These are phyloP conservation scores for Drosophila auraria DNA, from an alignment of 1,140 invertebrate genomes.

Conservation along the genomic window DNA sequence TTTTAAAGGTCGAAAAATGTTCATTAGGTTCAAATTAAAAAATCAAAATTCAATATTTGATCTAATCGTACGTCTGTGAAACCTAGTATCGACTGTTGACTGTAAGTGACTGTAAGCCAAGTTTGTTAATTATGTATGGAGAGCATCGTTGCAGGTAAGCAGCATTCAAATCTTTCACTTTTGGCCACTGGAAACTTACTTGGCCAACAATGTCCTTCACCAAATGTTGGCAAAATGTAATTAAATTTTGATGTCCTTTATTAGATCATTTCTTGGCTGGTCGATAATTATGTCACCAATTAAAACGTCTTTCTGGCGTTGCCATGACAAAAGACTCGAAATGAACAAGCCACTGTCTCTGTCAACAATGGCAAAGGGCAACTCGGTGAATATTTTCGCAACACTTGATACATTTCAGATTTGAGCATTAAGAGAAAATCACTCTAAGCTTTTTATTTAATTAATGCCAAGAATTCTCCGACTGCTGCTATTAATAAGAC, in stretches of 20 bases:
- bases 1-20: no score
- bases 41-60: no score
- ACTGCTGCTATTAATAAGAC: slow-evolving; percentile 3
- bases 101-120: background rate
- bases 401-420: slow-evolving; percentile 7
- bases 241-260: slow-evolving; percentile 30
- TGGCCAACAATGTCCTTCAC: background rate
- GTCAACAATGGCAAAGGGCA: slow-evolving; percentile 15
- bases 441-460: slow-evolving; percentile 1
- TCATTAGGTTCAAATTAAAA: no score
- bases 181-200: background rate
- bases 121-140: background rate
- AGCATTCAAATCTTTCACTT: background rate
- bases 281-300: slow-evolving; percentile 41
- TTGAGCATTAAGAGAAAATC: background rate
- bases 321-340: slow-evolving; percentile 23
- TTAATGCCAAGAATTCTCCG: background rate
- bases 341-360: slow-evolving; percentile 7
- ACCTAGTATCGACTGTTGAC: background rate
- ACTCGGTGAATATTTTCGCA: slow-evolving; percentile 15
- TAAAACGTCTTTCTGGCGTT: slow-evolving; percentile 17
- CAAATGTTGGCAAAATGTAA: slow-evolving; percentile 10
- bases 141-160: background rate
- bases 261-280: slow-evolving; percentile 8
- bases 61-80: no score